Evolutionary conservation across 1,140 invertebrate species (phyloP), one percentile per base, ranked within the genome.

Genomic region (Aethina tumida): DNA sequence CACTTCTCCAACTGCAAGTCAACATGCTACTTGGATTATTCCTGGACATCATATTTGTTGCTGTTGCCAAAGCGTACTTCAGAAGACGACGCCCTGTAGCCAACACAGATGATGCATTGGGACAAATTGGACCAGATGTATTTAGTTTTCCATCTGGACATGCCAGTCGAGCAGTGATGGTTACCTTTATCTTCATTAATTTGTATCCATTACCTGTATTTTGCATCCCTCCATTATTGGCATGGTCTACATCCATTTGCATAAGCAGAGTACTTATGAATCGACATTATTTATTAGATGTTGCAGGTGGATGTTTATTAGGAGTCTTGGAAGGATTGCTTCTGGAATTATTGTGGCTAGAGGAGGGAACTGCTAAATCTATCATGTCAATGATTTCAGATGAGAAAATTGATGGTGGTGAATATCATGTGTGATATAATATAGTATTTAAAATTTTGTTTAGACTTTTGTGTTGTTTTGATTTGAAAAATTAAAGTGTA

Each of bases 91-190:
- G 94, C 26, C 93, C 92, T 9, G 44, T 67, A 1, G 64, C 70
- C 12, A 82, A 85, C 55, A 54, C 60, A 22, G 79, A 87, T 44
- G 74, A 77, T 58, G 55, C 68, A 6, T 51, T 73, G 12, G 65
- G 61, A 10, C 50, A 71, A 34, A 61, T 77, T 14, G 60, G 71
- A 55, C 63, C 90, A 0, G 94, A 97, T 62, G 84, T 92, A 52
- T 97, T 81, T 58, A 92, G 91, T 20, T 97, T 97, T 62, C 95
- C 94, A 16, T 97, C 93, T 0, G 95, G 95, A 1, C 95, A 99
- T 65, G 75, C 88, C 2, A 91, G 89, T n/a, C 65, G 95, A 50
- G 75, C 88, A 6, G 70, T 80, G 7, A 77, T 88, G 55, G 62
- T 97, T 9, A 66, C 77, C 1, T 74, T 75, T 28, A 84, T 89